Evolutionary conservation across 2,888 invertebrate genomes (phyloP).

Genomic region (Panopea generosa): DNA sequence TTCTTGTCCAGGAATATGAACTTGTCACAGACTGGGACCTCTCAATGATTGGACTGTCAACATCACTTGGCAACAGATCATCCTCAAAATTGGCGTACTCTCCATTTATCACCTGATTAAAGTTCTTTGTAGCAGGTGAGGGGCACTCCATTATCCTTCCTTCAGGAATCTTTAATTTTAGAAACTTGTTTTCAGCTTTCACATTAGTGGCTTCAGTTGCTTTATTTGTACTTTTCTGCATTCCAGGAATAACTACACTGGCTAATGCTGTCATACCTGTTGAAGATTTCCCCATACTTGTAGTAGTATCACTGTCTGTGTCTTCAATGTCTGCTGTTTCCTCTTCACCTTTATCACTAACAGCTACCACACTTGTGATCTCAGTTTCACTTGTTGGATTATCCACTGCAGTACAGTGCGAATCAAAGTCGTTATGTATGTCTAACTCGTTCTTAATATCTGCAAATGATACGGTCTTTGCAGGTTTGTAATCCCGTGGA

Average conservation of each 20-base stretch:
- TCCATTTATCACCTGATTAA: conserved; percentile 49
- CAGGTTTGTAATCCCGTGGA: conserved; percentile 70
- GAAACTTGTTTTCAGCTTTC: neutral
- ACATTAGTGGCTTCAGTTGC: neutral
- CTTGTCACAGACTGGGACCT: conserved; percentile 27
- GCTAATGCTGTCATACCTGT: conserved; percentile 33
- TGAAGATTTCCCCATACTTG: conserved; percentile 45
- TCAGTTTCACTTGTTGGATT: neutral
- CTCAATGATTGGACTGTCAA: conserved; percentile 32
- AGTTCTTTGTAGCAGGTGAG: conserved; percentile 43
- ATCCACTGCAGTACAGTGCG: conserved; percentile 36
- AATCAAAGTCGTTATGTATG: conserved; percentile 37
- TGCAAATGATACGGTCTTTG: conserved; percentile 37
- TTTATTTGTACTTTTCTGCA: conserved; percentile 19
- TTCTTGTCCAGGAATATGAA: neutral
- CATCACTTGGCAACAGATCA: conserved; percentile 38
- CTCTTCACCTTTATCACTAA: neutral
- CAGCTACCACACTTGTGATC: neutral
- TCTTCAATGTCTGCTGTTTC: neutral
- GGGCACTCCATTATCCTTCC: conserved; percentile 3
- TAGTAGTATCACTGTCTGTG: neutral
- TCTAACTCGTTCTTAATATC: conserved; percentile 31
- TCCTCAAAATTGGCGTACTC: conserved; percentile 62
- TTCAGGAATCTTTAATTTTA: conserved; percentile 11
- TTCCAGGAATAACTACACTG: conserved; percentile 19